phyloP scores from a whole-genome alignment of 2,888 invertebrate species.

The Drosophila affinis region DNA sequence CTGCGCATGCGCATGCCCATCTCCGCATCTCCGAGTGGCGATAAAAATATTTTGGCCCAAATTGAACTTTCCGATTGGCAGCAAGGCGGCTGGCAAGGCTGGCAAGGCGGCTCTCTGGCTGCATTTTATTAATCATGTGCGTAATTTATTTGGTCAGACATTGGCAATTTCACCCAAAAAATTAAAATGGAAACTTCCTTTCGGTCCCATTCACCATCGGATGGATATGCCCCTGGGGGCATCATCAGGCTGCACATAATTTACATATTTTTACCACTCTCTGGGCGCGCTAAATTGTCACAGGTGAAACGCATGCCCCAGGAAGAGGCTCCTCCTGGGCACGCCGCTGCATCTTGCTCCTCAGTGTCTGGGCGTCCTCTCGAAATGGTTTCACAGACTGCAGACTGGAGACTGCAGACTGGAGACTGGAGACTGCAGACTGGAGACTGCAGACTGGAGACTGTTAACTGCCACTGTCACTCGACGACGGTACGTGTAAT shows the following conservation, averaged over 20 bases:
- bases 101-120: constrained; percentile 10
- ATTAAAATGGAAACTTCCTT: constrained; percentile 67
- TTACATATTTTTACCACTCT: constrained; percentile 67
- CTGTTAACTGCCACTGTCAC: constrained; percentile 45
- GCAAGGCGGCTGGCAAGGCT: constrained; percentile 37
- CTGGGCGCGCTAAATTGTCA: constrained; percentile 63
- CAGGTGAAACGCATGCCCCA: constrained; percentile 72
- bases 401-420: too few relatives aligned
- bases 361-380: neutral
- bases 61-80: constrained; percentile 62
- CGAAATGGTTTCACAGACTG: constrained; percentile 1
- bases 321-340: constrained; percentile 34
- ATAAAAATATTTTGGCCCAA: constrained; percentile 77
- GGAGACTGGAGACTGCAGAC: too few relatives aligned
- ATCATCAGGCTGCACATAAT: constrained; percentile 53
- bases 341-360: constrained; percentile 37
- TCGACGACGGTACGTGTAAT: constrained; percentile 30
- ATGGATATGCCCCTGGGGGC: constrained; percentile 33
- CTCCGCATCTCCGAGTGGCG: constrained; percentile 41
- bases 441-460: neutral
- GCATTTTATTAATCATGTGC: constrained; percentile 78
- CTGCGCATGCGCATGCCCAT: constrained; percentile 46
- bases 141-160: constrained; percentile 79
- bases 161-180: constrained; percentile 71
- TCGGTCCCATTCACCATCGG: neutral